Base-by-base conservation (phyloP, 2,113 vertebrate species). In the Bambusicola thoracicus region DNA sequence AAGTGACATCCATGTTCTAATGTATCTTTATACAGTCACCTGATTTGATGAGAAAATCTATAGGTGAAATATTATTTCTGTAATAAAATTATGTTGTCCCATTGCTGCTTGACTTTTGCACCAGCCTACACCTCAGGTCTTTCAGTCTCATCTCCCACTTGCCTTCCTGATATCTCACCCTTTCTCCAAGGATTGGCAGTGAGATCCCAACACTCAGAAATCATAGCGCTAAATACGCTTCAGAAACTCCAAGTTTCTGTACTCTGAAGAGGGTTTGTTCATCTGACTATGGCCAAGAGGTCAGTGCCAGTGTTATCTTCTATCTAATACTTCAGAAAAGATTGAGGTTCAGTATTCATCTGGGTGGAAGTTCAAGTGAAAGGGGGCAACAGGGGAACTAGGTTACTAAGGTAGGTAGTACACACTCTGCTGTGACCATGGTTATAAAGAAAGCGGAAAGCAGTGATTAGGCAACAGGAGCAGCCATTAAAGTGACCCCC, bases 61-160 rank as follows among this genome's bases (percentile, higher is more conserved):
- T 38, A 40, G 21, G 12, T 44, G 30, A 79, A 22, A 27, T 62
- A 36, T 81, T 32, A 3, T 24, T 79, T 76, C 30, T 85, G 5
- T 65, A 51, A 49, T 5, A 68, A 73, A 87, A 78, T 30, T 72
- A 2, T 76, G 14, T 59, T 75, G 5, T 68, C 75, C 81, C 24
- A 29, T 27, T 92, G 44, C 8, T 82, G 8, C 87, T 77, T 81
- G 15, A 56, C 43, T 69, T 93, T 74, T 53, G 5, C 27, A 48
- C 3, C 21, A 22, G 16, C 8, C 55, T 58, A 22, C 13, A 65
- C 5, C 15, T 73, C 0, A 0, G 20, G 13, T 9, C 83, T 75
- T 61, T 76, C 34, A 3, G 4, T 70, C 20, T 78, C 48, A 24
- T 32, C 40, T 85, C 12, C 8, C 81, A 8, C 67, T 19, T 87